Base-by-base conservation (phyloP, 2,797 vertebrate species). In the Acipenser transmontanus region DNA sequence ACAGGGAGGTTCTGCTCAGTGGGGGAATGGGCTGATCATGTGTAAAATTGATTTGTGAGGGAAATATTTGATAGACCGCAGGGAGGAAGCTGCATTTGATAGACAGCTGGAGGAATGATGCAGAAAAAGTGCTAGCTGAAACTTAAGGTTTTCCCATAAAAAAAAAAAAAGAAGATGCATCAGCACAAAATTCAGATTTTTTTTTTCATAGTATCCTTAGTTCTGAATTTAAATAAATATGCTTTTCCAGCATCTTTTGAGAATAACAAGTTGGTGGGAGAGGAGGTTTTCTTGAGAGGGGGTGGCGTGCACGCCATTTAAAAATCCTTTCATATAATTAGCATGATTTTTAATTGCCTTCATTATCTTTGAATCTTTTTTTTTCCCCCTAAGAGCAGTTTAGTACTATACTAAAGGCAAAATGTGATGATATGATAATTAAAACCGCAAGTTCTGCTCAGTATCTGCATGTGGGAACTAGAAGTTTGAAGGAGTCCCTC, bases 21-120 rank as follows among this genome's bases (percentile, higher is more conserved):
- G 92, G 92, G 94, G 93, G 94, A 95, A 95, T 97, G 93, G 94
- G 95, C 97, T 98, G 96, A 99, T 99, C 96, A 98, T 98, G 95
- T 99, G 96, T 98, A 99, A 99, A 98, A 99, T 99, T 99, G 97
- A 99, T 99, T 98, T 96, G 95, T 93, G 94, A 94, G 93, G 95
- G 93, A 97, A 96, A 94, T 94, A 95, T 97, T 94, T 96, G 94
- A 98, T 97, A 95, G 95, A 96, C 94, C 88, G 85, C 74, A 71
- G 86, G 88, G 89, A 89, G 85, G 90, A 91, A 89, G 85, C 88
- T 83, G 82, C 79, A 80, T 87, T 88, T 93, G 91, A 91, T 88
- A 85, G 93, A 90, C 90, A 90, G 82, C 86, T 87, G 80, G 1
- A 71, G 84, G 81, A 86, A 88, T 87, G 90, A 88, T 80, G 88